These are phyloP conservation scores for Falco punctatus DNA, from an alignment of 2,113 vertebrate species.

Conservation along the genomic window DNA sequence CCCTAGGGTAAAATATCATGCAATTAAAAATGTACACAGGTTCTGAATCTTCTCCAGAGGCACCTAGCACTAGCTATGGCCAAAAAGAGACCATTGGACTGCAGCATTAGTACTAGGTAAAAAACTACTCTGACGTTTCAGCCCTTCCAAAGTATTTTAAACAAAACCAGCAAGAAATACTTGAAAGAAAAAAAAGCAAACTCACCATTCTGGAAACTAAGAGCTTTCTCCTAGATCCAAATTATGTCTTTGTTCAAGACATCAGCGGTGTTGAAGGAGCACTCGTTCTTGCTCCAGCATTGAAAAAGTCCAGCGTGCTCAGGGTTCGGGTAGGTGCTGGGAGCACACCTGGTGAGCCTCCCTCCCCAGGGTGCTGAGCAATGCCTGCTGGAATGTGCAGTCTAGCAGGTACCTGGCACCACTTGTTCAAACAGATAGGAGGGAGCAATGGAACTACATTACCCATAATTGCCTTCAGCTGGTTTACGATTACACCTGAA, in stretches of 20 bases:
- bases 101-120: background rate
- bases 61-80: background rate
- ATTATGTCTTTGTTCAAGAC: background rate
- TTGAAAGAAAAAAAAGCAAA: background rate
- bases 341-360: background rate
- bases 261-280: background rate
- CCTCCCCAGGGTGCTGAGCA: background rate
- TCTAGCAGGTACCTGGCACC: background rate
- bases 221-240: constrained; percentile 26
- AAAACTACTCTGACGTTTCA: background rate
- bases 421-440: background rate
- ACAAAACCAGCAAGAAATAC: background rate
- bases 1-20: background rate
- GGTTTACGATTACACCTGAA: constrained; percentile 66
- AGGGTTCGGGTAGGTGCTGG: background rate
- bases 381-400: constrained; percentile 65
- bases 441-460: constrained; percentile 60
- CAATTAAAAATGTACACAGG: background rate
- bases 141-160: background rate
- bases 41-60: background rate
- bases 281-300: background rate
- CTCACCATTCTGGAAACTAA: constrained; percentile 65
- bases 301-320: background rate
- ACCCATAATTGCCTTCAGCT: constrained; percentile 64
- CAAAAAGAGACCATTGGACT: background rate